Conservation (phyloP, 1,140 invertebrate species). For the Mactra quadrangularis region DNA sequence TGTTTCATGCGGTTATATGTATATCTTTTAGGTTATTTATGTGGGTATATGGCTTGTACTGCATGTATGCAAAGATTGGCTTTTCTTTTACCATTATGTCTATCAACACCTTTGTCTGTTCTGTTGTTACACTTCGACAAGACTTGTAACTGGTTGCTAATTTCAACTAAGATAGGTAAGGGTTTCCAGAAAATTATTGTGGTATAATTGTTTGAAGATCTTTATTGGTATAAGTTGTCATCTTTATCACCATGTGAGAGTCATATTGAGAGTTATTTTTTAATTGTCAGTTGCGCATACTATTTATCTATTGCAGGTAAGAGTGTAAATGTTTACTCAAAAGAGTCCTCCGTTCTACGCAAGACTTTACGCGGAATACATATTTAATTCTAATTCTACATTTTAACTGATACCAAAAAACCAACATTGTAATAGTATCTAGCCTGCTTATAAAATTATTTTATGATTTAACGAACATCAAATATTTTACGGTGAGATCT, state of each 20-base stretch:
- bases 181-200: constrained; percentile 2
- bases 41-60: constrained; percentile 64
- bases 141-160: constrained; percentile 19
- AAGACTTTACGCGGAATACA: too few species aligned
- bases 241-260: constrained; percentile 53
- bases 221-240: constrained; percentile 42
- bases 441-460: too few species aligned
- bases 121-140: constrained; percentile 22
- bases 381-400: too few species aligned
- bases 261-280: constrained; percentile 26
- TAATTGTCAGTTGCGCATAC: too few species aligned
- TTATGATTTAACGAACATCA: too few species aligned
- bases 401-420: too few species aligned
- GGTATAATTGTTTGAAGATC: neutral
- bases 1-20: too few species aligned
- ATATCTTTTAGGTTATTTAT: constrained; percentile 57
- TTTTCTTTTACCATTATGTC: constrained; percentile 60
- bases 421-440: too few species aligned
- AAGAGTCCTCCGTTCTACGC: too few species aligned
- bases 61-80: constrained; percentile 63
- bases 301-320: too few species aligned
- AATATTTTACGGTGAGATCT: too few species aligned
- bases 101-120: constrained; percentile 58
- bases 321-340: too few species aligned
- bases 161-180: neutral